Evolutionary conservation across 2,797 vertebrate genomes (phyloP), one percentile per base, ranked within the genome.

Genomic region (Enteromius fasciolatus): DNA sequence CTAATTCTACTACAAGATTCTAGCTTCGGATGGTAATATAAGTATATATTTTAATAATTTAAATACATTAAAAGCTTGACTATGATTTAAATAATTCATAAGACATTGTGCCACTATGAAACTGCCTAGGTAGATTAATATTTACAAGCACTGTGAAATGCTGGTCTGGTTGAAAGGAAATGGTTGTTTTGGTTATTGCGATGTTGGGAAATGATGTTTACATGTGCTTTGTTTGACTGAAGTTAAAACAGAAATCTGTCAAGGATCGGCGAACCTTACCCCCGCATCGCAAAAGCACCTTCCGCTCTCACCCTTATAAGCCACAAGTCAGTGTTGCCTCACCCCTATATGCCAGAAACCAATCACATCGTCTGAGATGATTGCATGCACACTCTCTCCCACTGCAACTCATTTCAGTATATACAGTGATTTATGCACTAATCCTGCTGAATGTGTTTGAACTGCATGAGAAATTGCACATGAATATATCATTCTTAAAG

Each of bases 321-420:
- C 90, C 93, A 52, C 92, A 95, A 92, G 88, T 95, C 93, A 94
- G 91, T 95, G 84, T 46, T 68, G 57, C 80, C 61, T 78, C 12
- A 73, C 50, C 70, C 1, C 28, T 77, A 17, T 72, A 44, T 61
- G n/a, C n/a, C 72, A 77, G 23, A 25, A 63, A 78, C 73, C 78
- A 82, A 83, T 87, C 87, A 76, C 7, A 4, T 78, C 17, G 3
- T 25, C 54, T 63, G 31, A 68, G 28, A 81, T 83, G 64, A 61
- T 75, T 76, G 80, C n/a, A 9, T 63, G 28, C 28, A 63, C 61
- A 44, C 5, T 31, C 3, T 81, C 57, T 20, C 78, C 54, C 70
- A 89, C 90, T 82, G 84, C 25, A 57, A 18, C 81, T 87, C 83
- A 88, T 90, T 90, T 82, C 14, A 68, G 10, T 61, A 25, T 0